Conservation (phyloP, 2,113 vertebrate genomes). For the Nanger granti region DNA sequence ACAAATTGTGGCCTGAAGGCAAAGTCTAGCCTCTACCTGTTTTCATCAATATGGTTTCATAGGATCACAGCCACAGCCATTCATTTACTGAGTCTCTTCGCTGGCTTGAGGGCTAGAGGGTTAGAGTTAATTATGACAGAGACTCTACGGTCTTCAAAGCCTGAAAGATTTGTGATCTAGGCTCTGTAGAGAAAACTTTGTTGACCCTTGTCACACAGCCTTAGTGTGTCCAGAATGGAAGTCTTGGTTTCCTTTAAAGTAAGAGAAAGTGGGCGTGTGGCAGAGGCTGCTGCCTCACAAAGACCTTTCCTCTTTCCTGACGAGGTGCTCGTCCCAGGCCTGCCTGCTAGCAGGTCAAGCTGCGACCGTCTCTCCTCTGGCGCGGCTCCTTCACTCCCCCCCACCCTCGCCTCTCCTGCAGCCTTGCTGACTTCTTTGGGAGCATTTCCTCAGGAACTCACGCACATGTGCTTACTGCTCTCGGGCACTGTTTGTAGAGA, state of each 20-base stretch:
- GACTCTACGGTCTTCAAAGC: not conserved
- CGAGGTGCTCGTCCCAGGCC: not conserved
- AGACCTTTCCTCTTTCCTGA: not conserved
- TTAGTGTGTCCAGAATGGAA: not conserved
- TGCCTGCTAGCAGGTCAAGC: not conserved
- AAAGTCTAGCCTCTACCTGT: not conserved
- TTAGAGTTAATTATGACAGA: not conserved
- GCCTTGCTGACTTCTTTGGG: not conserved
- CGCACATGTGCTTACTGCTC: not conserved
- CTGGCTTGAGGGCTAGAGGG: not conserved
- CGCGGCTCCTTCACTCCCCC: fast-evolving
- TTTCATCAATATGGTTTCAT: not conserved
- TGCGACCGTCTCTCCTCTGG: too few relatives aligned
- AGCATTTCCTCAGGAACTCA: not conserved
- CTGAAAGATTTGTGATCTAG: not conserved
- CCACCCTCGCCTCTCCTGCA: not conserved
- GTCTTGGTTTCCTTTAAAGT: not conserved
- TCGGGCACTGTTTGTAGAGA: not conserved
- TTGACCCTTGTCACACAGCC: not conserved
- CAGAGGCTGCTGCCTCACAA: not conserved
- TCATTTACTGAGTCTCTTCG: not conserved
- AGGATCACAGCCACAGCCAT: too few relatives aligned
- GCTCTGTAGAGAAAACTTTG: not conserved
- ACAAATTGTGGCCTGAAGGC: fast-evolving
- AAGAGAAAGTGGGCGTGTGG: not conserved